Base-by-base conservation (phyloP, 30 jellyfish, hydroid and myxozoan species). In the Turritopsis rubra region DNA sequence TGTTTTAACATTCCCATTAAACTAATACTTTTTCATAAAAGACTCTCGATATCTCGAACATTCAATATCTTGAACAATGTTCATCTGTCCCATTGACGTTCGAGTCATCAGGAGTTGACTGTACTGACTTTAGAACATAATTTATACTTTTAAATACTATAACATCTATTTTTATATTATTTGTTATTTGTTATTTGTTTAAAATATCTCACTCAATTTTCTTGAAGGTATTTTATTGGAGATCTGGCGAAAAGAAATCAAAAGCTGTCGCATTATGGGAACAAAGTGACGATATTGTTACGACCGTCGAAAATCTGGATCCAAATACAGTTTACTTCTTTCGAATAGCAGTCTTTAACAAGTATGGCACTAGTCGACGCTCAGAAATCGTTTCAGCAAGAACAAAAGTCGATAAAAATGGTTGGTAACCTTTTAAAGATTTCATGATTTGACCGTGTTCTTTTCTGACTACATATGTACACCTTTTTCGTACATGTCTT, bases 281-380 rank as follows among this genome's bases (percentile, higher is more conserved):
- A 73, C 52, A 66, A 23, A 79, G 71, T 8, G 88, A 87, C 66
- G 97, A 87, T 21, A 65, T 75, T 16, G 86, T 83, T 29, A 75
- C 89, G 1, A 88, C 95, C 21, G 71, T 91, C 60, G 75, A 88
- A 52, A 54, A 77, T 60, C 85, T 87, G 25, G 27, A 29, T 29
- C 72, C 95, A 54, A 91, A 89, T 25, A 91, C 97, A 8, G 81
- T 71, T 25, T 91, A 91, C 79, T 73, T 30, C n/a, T 78, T 91
- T 75, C 96, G 88, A 84, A 79, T 91, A 7, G 96, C 97, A 29
- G 96, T 85, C 23, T 65, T 79, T 52, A 91, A 87, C 79, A 79
- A 66, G 19, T 91, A 83, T 84, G 97, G 97, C n/a, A 92, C 89
- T 8, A 96, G 97, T 21, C 96, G 96, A 52, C 88, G 81, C 52